These are phyloP conservation scores for Argopecten irradians DNA, from an alignment of 1,140 invertebrate species.

Conservation along the genomic window DNA sequence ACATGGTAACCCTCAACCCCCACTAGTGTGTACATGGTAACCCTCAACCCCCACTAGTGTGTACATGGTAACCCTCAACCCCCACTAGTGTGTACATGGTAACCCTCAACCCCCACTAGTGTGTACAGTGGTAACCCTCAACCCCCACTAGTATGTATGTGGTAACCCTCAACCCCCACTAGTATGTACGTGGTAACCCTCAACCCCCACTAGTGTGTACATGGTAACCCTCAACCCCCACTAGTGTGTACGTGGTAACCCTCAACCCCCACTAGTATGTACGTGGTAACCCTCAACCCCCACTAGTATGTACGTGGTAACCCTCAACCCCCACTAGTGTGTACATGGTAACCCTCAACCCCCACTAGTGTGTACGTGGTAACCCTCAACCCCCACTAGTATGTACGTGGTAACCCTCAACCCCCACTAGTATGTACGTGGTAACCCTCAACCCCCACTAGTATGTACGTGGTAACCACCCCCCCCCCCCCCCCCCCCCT, in stretches of 20 bases:
- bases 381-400: not conserved
- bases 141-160: not conserved
- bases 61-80: not conserved
- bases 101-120: not conserved
- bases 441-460: not conserved
- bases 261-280: not conserved
- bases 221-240: not conserved
- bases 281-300: not conserved
- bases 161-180: not conserved
- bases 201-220: not conserved
- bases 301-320: not conserved
- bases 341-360: not conserved
- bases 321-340: not conserved
- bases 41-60: not conserved
- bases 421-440: not conserved
- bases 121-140: not conserved
- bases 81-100: not conserved
- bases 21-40: not conserved
- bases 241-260: not conserved
- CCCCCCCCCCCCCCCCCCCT: not conserved
- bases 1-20: not conserved
- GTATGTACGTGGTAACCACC: too few relatives aligned
- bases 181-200: not conserved
- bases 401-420: not conserved
- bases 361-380: not conserved